Evolutionary conservation across 2,888 invertebrate genomes (phyloP).

Genomic region (Apamea monoglypha): DNA sequence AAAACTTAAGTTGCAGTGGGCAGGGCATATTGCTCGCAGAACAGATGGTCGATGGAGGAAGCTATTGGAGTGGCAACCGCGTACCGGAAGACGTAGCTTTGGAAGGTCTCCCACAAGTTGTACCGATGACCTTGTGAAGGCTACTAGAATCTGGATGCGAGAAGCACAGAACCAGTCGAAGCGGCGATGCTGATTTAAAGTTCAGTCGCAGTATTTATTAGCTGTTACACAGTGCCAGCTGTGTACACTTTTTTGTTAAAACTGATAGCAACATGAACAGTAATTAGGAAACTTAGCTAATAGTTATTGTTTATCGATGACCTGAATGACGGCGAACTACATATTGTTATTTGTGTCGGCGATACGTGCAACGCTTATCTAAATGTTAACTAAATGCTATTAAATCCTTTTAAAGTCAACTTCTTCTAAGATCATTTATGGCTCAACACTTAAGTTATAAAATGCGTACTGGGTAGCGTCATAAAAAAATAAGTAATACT

Average conservation of each 20-base stretch:
- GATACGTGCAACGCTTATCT: neutral
- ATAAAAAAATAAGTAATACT: too few relatives aligned
- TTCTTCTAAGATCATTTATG: too few relatives aligned
- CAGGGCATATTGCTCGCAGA: too few relatives aligned
- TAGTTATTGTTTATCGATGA: constrained; percentile 30
- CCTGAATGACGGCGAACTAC: neutral
- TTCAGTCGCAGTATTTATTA: neutral
- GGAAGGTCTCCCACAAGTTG: too few relatives aligned
- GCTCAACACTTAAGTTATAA: neutral
- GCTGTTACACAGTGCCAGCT: neutral
- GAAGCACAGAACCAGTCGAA: too few relatives aligned
- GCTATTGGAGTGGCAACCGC: too few relatives aligned
- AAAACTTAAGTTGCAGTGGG: too few relatives aligned
- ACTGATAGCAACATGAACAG: constrained; percentile 7
- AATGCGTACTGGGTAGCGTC: neutral
- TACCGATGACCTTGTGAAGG: too few relatives aligned
- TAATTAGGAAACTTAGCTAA: constrained; percentile 26
- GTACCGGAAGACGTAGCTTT: too few relatives aligned
- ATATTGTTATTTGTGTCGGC: neutral
- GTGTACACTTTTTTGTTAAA: neutral
- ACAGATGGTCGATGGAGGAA: too few relatives aligned
- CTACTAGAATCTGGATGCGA: too few relatives aligned
- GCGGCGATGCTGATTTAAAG: too few relatives aligned
- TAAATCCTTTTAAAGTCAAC: neutral
- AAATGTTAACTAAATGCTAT: neutral